These are phyloP conservation scores for Hypomecis punctinalis DNA, from an alignment of 2,888 invertebrate species.

Conservation along the genomic window DNA sequence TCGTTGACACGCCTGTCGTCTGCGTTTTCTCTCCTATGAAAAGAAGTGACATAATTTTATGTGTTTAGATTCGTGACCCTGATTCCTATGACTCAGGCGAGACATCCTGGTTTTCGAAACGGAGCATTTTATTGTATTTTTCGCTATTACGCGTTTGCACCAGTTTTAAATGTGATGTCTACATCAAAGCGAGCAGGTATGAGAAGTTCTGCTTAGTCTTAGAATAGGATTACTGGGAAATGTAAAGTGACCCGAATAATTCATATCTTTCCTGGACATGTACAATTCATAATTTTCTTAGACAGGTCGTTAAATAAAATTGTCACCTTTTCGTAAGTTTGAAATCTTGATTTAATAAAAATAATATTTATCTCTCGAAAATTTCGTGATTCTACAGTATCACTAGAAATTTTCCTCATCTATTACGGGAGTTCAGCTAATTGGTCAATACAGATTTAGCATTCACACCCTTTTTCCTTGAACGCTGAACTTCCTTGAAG, in stretches of 20 bases:
- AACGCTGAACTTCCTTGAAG: conserved; percentile 38
- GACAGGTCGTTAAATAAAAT: conserved; percentile 14
- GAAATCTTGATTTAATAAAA: no score
- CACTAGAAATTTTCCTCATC: conserved; percentile 17
- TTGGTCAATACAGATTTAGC: conserved; percentile 3
- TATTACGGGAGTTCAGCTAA: conserved; percentile 22
- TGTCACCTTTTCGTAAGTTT: background rate
- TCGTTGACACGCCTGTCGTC: conserved; percentile 49
- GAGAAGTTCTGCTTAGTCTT: conserved; percentile 23
- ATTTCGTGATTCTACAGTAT: no score
- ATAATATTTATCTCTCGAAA: no score
- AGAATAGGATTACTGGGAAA: conserved; percentile 27
- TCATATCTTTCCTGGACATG: conserved; percentile 9
- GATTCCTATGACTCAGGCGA: conserved; percentile 39
- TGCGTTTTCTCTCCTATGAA: conserved; percentile 45
- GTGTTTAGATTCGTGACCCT: conserved; percentile 36
- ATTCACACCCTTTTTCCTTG: conserved; percentile 26
- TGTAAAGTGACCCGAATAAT: conserved; percentile 19
- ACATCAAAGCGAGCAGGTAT: conserved; percentile 31
- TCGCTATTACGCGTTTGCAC: conserved; percentile 23
- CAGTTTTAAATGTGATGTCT: conserved; percentile 22
- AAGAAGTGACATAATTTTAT: conserved; percentile 46
- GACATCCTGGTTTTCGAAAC: conserved; percentile 37
- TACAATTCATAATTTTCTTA: conserved; percentile 17
- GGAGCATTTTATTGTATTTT: conserved; percentile 28